Percentiles rank a stretch among this genome's conserved stretches.
phyloP scores from a whole-genome alignment of 2,797 vertebrate species.

The Leuciscus waleckii region DNA sequence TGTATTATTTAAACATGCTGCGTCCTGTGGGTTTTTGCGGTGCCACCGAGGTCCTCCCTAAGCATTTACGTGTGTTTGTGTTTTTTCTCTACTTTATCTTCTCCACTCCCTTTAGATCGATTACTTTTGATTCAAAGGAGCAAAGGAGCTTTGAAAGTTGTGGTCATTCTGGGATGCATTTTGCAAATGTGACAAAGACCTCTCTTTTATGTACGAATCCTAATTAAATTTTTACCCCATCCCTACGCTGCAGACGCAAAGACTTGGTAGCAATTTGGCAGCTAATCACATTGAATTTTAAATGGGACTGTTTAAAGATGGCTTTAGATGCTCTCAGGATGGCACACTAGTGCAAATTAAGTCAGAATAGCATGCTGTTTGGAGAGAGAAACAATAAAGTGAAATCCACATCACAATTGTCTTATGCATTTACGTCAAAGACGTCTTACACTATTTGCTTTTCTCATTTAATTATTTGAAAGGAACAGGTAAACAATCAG shows the following conservation, averaged over 20 bases:
- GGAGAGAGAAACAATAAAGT: slow-evolving; percentile 74
- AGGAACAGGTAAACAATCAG: slow-evolving; percentile 73
- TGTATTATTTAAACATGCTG: slow-evolving; percentile 82
- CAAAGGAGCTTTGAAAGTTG: slow-evolving; percentile 80
- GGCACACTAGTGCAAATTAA: slow-evolving; percentile 80
- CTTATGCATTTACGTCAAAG: slow-evolving; percentile 74
- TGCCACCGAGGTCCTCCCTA: slow-evolving; percentile 74
- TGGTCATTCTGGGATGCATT: slow-evolving; percentile 83
- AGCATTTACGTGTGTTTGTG: slow-evolving; percentile 56
- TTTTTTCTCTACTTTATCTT: slow-evolving; percentile 62
- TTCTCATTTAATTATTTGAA: slow-evolving; percentile 76
- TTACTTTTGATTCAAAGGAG: slow-evolving; percentile 80
- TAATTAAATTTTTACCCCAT: slow-evolving; percentile 83
- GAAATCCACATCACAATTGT: slow-evolving; percentile 73
- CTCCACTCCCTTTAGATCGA: slow-evolving; percentile 78
- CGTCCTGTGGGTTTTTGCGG: slow-evolving; percentile 75
- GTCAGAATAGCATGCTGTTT: slow-evolving; percentile 75
- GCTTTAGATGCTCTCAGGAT: slow-evolving; percentile 79
- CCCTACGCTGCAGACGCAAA: slow-evolving; percentile 78
- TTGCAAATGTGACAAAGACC: slow-evolving; percentile 82
- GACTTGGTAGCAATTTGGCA: slow-evolving; percentile 87
- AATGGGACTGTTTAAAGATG: slow-evolving; percentile 86
- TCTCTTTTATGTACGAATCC: slow-evolving; percentile 85
- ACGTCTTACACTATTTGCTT: slow-evolving; percentile 74
- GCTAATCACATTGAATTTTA: slow-evolving; percentile 91